Evolutionary conservation across 2,113 vertebrate species (phyloP).

Genomic region (Boulengeromyrus knoepffleri): DNA sequence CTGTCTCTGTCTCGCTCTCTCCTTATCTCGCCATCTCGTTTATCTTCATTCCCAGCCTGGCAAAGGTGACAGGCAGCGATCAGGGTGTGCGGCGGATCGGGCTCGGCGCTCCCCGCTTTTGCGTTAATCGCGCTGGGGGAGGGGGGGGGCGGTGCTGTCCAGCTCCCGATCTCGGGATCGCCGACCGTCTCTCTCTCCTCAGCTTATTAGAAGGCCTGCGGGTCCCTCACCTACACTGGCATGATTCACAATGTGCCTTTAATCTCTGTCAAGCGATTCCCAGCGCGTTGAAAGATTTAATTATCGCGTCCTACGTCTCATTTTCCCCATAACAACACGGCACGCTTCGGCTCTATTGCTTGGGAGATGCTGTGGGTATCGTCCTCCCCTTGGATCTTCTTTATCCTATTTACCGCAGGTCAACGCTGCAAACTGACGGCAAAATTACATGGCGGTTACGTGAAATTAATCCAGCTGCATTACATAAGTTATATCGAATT

Average conservation of each 20-base stretch:
- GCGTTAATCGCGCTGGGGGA: background rate
- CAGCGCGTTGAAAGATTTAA: background rate
- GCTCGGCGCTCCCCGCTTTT: background rate
- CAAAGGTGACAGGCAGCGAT: background rate
- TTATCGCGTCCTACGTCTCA: background rate
- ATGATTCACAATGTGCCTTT: background rate
- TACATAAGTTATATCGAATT: background rate
- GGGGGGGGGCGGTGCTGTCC: background rate
- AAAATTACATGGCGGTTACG: background rate
- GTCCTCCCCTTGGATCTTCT: background rate
- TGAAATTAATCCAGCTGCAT: background rate
- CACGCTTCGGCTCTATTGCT: background rate
- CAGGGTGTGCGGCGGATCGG: background rate
- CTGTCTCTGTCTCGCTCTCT: background rate
- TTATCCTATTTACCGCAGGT: background rate
- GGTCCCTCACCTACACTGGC: background rate
- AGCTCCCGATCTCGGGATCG: background rate
- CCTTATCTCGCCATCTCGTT: background rate
- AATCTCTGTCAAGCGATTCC: background rate
- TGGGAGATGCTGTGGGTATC: background rate
- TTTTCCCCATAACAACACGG: background rate
- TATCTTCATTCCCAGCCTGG: slow-evolving; percentile 10
- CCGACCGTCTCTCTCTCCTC: background rate
- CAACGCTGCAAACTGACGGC: background rate
- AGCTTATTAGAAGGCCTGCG: background rate